Evolutionary conservation across 2,113 vertebrate species (phyloP).

Genomic region (Sinocyclocheilus anophthalmus): DNA sequence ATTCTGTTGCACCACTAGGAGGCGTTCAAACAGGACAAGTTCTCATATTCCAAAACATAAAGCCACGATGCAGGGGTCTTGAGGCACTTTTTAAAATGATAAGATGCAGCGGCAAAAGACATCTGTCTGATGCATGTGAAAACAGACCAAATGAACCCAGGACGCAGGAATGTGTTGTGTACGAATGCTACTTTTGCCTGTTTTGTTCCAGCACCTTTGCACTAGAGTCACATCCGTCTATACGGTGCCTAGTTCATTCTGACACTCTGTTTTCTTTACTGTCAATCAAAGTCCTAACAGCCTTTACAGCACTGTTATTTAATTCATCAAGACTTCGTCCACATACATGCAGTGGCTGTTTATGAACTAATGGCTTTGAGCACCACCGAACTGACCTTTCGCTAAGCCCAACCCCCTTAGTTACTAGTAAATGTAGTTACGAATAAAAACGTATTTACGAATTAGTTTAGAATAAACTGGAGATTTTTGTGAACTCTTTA

Average conservation of each 20-base stretch:
- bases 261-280: not conserved
- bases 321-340: not conserved
- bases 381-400: not conserved
- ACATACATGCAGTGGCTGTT: not conserved
- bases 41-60: not conserved
- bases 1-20: not conserved
- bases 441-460: too few species aligned
- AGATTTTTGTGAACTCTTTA: too few species aligned
- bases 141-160: not conserved
- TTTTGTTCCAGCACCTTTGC: slow-evolving; percentile 27
- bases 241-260: slow-evolving; percentile 12
- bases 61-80: not conserved
- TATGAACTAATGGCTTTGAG: not conserved
- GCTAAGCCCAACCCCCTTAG: not conserved
- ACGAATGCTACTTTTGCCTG: not conserved
- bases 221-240: not conserved
- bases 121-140: not conserved
- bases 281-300: not conserved
- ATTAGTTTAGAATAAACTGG: too few species aligned
- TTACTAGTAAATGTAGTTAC: not conserved
- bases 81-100: not conserved
- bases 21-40: not conserved
- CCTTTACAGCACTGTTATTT: not conserved
- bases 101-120: not conserved
- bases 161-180: not conserved